Base-by-base conservation (phyloP, 2,113 vertebrate genomes). In the Hipposideros armiger region DNA sequence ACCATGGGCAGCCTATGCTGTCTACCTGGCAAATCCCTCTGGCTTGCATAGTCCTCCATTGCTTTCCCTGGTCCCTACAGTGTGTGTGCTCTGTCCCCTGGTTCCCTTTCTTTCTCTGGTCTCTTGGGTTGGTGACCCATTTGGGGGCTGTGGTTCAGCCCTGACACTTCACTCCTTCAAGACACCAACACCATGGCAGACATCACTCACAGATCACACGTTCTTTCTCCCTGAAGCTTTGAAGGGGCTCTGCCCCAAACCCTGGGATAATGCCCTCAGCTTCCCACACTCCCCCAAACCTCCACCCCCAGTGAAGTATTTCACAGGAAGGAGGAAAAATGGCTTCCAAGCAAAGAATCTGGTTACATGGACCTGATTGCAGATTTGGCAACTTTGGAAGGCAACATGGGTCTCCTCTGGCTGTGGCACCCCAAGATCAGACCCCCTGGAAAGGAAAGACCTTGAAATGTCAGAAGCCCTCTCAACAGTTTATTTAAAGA, bases 151-250 rank as follows among this genome's bases (percentile, higher is more conserved):
- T 40, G 45, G 7, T 54, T 86, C 64, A 73, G 32, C 69, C 56
- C 66, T 66, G 84, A 2, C n/a, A 66, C 10, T n/a, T 77, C 4
- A 50, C 36, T 78, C 81, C 93, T 95, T 83, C 36, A 36, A 76
- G 20, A n/a, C 54, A 88, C 54, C 70, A 54, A n/a, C 67, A 73
- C 30, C 90, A 86, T 17, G 56, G 47, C 69, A 96, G 87, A 69
- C 50, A 70, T 87, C 40, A 95, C 52, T 93, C 72, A 47, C 13
- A 0, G 0, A 83, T 83, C 26, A 13, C 42, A 13, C 3, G 32
- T 15, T 77, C 62, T 26, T 91, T 70, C 50, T 76, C 45, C 60
- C 28, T 7, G 54, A 73, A 11, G 50, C 30, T 67, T n/a, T 56
- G 54, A 28, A 13, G 60, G 45, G 14, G 17, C 36, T 45, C 87